Base-by-base conservation (phyloP, 2,113 vertebrate species). In the Poeciliopsis prolifica region DNA sequence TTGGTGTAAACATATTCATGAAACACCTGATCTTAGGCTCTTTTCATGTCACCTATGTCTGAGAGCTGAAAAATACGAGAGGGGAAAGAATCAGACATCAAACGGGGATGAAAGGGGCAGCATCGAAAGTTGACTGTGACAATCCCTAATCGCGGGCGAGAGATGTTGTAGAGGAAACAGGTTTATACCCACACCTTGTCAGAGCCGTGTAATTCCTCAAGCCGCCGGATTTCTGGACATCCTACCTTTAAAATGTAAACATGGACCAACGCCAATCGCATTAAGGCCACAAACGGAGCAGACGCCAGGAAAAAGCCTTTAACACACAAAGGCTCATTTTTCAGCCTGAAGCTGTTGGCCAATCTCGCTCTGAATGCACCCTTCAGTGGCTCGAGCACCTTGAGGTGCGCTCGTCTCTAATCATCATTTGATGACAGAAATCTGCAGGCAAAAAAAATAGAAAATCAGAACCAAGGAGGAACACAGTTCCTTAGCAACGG, bases 351-450 rank as follows among this genome's bases (percentile, higher is more conserved):
- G 95, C 94, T 92, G 94, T 96, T 96, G 95, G 94, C 95, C 96
- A 96, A 94, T 95, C 95, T 95, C 86, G 93, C 94, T 92, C 94
- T 95, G 91, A 84, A 95, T 95, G 93, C 95, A 95, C 95, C 96
- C 95, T 95, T 94, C 95, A 90, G 91, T 92, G 95, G 95, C 95
- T 95, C 30, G 81, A 95, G 95, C 95, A 97, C 96, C 96, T 97
- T 95, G 95, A 97, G 96, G 95, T 97, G 96, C 94, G 96, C 96
- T 95, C 95, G 95, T 96, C 95, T 97, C 96, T 97, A 97, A 98
- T 98, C 97, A 97, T 96, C 96, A 97, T 97, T 97, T 98, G 96
- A 98, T 97, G 97, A 97, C 96, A 97, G 93, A 95, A 97, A 96
- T 96, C 95, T 96, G 95, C 94, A 94, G 95, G 95, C 95, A 95